These are phyloP conservation scores for Aspidiotus destructor DNA, from an alignment of 2,888 invertebrate species.

Conservation along the genomic window DNA sequence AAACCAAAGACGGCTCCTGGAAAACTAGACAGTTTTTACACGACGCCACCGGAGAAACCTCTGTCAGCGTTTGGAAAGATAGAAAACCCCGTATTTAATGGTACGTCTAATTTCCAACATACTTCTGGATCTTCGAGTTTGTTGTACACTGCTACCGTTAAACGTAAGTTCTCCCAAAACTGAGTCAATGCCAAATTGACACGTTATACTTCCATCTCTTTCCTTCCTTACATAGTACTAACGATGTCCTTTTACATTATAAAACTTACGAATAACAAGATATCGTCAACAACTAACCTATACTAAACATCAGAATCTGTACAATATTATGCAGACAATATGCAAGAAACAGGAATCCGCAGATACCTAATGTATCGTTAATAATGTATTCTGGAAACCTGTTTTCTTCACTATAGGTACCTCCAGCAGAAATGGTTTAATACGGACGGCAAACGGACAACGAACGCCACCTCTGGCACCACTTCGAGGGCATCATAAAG, in stretches of 20 bases:
- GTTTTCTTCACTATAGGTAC: constrained; percentile 20
- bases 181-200: no score
- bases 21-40: constrained; percentile 32
- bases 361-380: no score
- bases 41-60: constrained; percentile 18
- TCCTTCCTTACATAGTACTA: background rate
- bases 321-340: no score
- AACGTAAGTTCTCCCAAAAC: constrained; percentile 45
- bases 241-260: background rate
- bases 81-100: constrained; percentile 45
- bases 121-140: constrained; percentile 30
- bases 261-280: no score
- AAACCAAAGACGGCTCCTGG: constrained; percentile 36
- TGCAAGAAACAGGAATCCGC: no score
- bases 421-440: constrained; percentile 33
- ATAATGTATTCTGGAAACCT: no score
- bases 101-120: constrained; percentile 34
- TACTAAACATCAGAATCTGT: background rate
- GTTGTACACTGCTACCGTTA: constrained; percentile 49
- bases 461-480: constrained; percentile 35
- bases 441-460: constrained; percentile 40
- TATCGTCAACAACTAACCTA: background rate
- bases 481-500: constrained; percentile 36
- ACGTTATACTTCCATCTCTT: background rate
- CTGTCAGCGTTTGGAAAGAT: constrained; percentile 40